These are phyloP conservation scores for Drosophila lacicola DNA, from an alignment of 2,888 invertebrate species.

Conservation along the genomic window DNA sequence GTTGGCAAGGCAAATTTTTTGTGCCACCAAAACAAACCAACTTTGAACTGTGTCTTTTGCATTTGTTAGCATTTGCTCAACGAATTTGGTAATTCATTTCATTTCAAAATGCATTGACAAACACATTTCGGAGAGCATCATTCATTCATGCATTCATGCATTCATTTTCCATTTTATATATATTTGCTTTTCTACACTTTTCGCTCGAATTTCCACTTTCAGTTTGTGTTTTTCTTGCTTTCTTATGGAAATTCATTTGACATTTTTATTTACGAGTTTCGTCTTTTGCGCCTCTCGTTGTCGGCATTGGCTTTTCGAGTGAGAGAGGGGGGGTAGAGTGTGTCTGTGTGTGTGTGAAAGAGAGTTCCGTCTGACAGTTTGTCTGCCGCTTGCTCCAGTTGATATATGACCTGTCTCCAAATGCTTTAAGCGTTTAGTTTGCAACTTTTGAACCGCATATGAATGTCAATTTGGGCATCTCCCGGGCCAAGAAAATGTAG, in stretches of 20 bases:
- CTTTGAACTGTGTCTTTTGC: conserved; percentile 29
- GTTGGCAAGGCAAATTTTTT: conserved; percentile 26
- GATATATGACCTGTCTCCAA: conserved; percentile 55
- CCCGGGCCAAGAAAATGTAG: conserved; percentile 6
- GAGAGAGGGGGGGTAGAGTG: background rate
- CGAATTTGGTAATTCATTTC: conserved; percentile 48
- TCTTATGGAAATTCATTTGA: conserved; percentile 71
- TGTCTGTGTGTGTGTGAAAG: background rate
- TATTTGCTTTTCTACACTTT: conserved; percentile 9
- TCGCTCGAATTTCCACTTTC: conserved; percentile 52
- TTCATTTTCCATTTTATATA: conserved; percentile 26
- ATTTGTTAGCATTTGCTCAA: conserved; percentile 35
- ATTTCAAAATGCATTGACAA: conserved; percentile 40
- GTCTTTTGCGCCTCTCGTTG: conserved; percentile 43
- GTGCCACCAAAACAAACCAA: conserved; percentile 14
- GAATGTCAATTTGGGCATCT: conserved; percentile 54
- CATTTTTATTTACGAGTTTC: conserved; percentile 74
- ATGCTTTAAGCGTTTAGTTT: conserved; percentile 50
- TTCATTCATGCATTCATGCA: conserved; percentile 25
- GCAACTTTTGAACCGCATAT: conserved; percentile 52
- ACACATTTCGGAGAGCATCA: conserved; percentile 21
- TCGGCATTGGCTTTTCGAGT: conserved; percentile 45
- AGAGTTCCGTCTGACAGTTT: conserved; percentile 27
- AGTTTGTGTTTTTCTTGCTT: conserved; percentile 58
- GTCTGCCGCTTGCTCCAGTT: conserved; percentile 47